Base-by-base conservation (phyloP, 2,113 vertebrate species). In the rat (Rattus norvegicus) region DNA sequence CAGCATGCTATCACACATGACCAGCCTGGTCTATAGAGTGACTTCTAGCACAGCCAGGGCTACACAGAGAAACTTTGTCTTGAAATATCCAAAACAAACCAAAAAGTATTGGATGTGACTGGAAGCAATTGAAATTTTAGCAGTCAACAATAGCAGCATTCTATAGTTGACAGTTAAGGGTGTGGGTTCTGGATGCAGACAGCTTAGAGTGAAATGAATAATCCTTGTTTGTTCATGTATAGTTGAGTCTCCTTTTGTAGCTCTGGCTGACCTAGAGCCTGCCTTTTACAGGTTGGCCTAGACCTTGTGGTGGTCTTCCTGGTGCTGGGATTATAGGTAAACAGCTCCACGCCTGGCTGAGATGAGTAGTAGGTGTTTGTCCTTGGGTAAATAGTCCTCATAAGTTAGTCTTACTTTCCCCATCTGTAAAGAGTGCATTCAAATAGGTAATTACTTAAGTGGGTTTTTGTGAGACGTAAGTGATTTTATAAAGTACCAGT, bases 401-500 rank as follows among this genome's bases (percentile, higher is more conserved):
- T 43, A 77, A 95, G 24, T 43, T 43, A 43, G 43, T 26, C 76
- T 93, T 75, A 69, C 3, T 80, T 93, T 95, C 36, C 30, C 92
- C 28, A 81, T 81, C 13, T 96, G 43, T 84, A 90, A 95, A 92
- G 65, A 17, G 7, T 47, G 43, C 61, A 65, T 72, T 61, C 90
- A 96, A 81, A 81, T 86, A 84, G 1, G 88, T 83, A 89, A 95
- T 47, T 84, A 69, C 52, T 83, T 54, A 89, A 84, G 30, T 83
- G 67, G 39, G 56, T 70, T 90, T 90, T 47, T 91, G 70, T 90
- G 17, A 90, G 33, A 43, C 49, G 81, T 85, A 84, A 87, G 70
- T 28, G 69, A 88, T 72, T 95, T 95, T 92, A 85, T 75, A 92
- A 90, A 91, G 26, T 67, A 87, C 54, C 65, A 69, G 43, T 63